Percentiles rank a stretch among this genome's conserved stretches.
phyloP scores from a whole-genome alignment of 2,797 vertebrate genomes.

The Siniperca obscura region DNA sequence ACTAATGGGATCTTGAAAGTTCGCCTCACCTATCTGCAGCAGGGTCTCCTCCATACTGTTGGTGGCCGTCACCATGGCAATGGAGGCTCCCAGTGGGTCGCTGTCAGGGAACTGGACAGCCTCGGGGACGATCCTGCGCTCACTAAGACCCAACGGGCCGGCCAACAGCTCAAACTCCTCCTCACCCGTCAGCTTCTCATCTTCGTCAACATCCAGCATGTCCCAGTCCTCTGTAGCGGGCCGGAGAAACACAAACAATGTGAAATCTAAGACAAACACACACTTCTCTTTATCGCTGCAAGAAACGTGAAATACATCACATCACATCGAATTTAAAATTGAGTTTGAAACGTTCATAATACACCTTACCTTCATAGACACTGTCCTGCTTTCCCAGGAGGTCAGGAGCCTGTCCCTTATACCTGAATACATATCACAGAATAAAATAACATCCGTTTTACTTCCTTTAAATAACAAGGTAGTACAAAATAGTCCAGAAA shows the following conservation, averaged over 20 bases:
- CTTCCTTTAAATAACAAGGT: not conserved
- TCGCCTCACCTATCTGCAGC: slow-evolving; percentile 92
- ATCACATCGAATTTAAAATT: not conserved
- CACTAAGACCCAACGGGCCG: slow-evolving; percentile 93
- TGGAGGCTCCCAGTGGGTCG: slow-evolving; percentile 94
- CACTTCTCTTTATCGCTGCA: not conserved
- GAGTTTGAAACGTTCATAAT: not conserved
- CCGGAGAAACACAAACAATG: not conserved
- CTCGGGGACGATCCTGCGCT: slow-evolving; percentile 92
- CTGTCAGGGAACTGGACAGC: slow-evolving; percentile 97
- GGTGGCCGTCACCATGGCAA: slow-evolving; percentile 98
- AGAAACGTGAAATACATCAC: not conserved
- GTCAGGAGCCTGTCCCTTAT: slow-evolving; percentile 97
- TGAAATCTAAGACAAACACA: not conserved
- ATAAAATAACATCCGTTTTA: not conserved
- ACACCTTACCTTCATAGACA: slow-evolving; percentile 94
- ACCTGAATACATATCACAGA: slow-evolving; percentile 82
- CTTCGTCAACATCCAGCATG: slow-evolving; percentile 98
- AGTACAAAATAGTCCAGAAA: not conserved
- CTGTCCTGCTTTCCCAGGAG: slow-evolving; percentile 98
- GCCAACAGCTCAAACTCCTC: slow-evolving; percentile 97
- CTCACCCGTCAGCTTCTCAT: slow-evolving; percentile 95
- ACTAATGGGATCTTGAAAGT: not conserved
- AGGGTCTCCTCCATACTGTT: slow-evolving; percentile 99
- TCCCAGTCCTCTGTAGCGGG: slow-evolving; percentile 96